Conservation (phyloP, 2,113 vertebrate species). For the Melanocharis versteri region DNA sequence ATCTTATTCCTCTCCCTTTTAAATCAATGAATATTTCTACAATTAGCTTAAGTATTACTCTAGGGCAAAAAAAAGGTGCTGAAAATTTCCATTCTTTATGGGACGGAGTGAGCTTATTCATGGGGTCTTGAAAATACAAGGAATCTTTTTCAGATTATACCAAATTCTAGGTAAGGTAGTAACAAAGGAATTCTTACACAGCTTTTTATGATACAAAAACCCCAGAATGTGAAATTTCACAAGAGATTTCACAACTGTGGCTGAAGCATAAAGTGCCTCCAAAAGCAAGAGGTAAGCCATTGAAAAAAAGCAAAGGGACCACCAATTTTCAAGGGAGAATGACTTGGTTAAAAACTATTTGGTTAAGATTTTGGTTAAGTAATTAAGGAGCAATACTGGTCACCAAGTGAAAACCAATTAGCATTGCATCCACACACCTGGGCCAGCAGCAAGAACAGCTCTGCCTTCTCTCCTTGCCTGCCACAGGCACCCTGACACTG, state of each 20-base stretch:
- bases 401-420: not conserved
- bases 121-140: not conserved
- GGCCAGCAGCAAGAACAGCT: not conserved
- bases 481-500: accelerated
- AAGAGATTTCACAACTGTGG: not conserved
- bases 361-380: not conserved
- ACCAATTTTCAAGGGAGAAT: not conserved
- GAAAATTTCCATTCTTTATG: not conserved
- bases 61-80: not conserved
- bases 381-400: not conserved
- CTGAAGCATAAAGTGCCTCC: not conserved
- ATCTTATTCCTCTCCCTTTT: not conserved
- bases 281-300: not conserved
- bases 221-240: not conserved
- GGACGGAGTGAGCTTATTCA: not conserved
- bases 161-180: not conserved
- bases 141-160: not conserved
- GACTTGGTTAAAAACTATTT: not conserved
- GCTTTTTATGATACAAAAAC: not conserved
- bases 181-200: not conserved
- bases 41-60: not conserved
- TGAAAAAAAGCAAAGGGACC: not conserved
- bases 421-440: not conserved
- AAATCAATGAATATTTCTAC: not conserved
- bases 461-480: not conserved